phyloP scores from a whole-genome alignment of 2,888 invertebrate genomes.

The Eutolmus rufibarbis region DNA sequence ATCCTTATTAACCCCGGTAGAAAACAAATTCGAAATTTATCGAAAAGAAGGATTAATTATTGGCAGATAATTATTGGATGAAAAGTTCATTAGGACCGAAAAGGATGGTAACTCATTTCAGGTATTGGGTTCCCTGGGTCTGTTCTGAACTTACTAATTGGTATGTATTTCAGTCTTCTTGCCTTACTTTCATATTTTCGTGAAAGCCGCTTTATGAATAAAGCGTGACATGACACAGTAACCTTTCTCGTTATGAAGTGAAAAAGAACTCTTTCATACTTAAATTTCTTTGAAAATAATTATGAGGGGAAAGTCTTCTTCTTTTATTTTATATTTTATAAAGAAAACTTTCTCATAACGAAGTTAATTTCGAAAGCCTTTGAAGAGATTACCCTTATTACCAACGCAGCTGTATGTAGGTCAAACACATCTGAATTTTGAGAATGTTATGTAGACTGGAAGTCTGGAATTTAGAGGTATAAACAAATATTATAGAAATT shows the following conservation, averaged over 20 bases:
- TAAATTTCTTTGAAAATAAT: neutral
- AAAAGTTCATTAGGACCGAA: neutral
- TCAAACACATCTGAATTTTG: neutral
- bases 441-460: neutral
- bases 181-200: neutral
- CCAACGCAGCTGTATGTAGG: neutral
- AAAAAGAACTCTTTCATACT: neutral
- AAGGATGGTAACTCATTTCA: neutral
- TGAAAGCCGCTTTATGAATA: neutral
- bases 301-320: neutral
- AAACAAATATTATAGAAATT: too few species aligned
- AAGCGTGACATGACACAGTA: neutral
- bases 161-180: neutral
- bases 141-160: neutral
- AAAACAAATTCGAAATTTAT: constrained; percentile 1
- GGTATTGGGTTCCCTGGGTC: neutral
- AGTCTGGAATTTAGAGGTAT: too few species aligned
- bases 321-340: neutral
- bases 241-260: neutral
- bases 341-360: neutral
- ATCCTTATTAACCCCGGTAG: neutral
- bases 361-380: neutral
- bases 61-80: neutral
- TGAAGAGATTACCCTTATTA: neutral
- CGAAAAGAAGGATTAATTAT: constrained; percentile 15